phyloP scores from a whole-genome alignment of 2,113 vertebrate genomes.

The Casuarius casuarius region DNA sequence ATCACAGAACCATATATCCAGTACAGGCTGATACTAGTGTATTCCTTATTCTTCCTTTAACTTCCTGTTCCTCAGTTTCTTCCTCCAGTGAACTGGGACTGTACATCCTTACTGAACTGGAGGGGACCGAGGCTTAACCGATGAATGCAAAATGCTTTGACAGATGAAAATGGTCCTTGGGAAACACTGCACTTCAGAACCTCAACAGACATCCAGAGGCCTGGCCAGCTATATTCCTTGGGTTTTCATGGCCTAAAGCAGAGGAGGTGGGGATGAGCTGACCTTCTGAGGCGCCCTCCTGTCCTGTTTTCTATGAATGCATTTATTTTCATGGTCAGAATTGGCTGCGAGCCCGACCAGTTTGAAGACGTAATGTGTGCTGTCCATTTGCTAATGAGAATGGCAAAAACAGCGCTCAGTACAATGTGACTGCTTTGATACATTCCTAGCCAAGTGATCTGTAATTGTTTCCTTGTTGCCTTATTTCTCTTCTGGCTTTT shows the following conservation, averaged over 20 bases:
- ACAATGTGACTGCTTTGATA: neutral
- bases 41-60: neutral
- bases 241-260: neutral
- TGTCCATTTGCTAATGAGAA: neutral
- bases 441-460: neutral
- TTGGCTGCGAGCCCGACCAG: neutral
- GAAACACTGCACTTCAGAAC: fast-evolving
- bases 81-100: neutral
- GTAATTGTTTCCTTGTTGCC: neutral
- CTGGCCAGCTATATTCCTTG: neutral
- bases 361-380: neutral
- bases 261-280: neutral
- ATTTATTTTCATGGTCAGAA: fast-evolving
- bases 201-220: neutral
- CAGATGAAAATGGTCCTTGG: neutral
- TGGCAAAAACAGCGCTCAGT: neutral
- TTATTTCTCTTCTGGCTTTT: neutral
- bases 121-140: neutral
- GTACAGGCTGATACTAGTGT: neutral
- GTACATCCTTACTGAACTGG: neutral
- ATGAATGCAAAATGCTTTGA: neutral
- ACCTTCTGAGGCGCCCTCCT: neutral
- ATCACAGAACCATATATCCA: neutral
- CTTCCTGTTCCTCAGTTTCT: neutral
- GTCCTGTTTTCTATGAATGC: neutral